Conservation (phyloP, 2,113 vertebrate species). For the Ceuthmochares aereus region DNA sequence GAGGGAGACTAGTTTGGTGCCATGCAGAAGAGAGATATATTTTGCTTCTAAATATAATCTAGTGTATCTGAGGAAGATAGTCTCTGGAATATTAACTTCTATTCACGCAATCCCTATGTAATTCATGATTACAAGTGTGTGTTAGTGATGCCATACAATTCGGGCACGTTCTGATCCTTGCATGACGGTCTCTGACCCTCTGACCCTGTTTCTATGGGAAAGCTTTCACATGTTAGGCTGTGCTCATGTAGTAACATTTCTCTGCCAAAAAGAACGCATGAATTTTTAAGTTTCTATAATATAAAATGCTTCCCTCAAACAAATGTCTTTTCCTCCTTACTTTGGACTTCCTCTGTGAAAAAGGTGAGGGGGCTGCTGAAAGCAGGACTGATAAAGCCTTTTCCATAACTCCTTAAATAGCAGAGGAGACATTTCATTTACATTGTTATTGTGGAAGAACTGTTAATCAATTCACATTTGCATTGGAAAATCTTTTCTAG, state of each 20-base stretch:
- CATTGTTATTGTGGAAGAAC: accelerated
- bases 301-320: background rate
- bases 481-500: background rate
- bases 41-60: background rate
- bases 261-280: background rate
- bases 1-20: background rate
- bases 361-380: background rate
- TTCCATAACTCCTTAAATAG: background rate
- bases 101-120: background rate
- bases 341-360: background rate
- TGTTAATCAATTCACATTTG: background rate
- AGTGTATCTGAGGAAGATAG: background rate
- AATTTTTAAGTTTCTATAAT: background rate
- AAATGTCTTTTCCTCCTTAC: background rate
- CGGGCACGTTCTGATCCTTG: background rate
- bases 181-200: background rate
- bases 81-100: background rate
- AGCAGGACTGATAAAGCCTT: background rate
- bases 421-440: background rate
- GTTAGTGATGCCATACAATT: background rate
- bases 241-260: background rate
- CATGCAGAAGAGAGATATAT: background rate
- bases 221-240: background rate
- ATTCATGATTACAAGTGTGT: background rate
- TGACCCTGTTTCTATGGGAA: background rate